phyloP scores from a whole-genome alignment of 2,113 vertebrate genomes.

The Thymallus thymallus region DNA sequence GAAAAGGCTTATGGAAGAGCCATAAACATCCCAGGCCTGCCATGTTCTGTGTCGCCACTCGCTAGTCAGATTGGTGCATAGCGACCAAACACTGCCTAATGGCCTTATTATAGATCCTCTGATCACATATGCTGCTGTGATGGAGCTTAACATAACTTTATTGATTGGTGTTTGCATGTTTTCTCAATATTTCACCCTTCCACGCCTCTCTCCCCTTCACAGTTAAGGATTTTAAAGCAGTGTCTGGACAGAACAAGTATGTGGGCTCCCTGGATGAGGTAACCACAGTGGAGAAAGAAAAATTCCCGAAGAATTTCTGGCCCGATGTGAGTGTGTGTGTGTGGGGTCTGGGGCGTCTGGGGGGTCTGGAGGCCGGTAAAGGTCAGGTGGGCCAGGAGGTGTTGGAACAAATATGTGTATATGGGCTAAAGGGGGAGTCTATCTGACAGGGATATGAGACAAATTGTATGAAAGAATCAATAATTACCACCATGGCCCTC shows the following conservation, averaged over 20 bases:
- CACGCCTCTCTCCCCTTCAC: constrained; percentile 19
- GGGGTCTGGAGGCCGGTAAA: no score
- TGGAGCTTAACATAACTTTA: constrained; percentile 78
- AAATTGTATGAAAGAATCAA: constrained; percentile 66
- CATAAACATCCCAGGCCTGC: constrained; percentile 74
- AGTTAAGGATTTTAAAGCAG: constrained; percentile 73
- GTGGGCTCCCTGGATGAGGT: constrained; percentile 66
- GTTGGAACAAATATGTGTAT: constrained; percentile 58
- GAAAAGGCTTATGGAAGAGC: constrained; percentile 75
- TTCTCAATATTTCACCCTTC: constrained; percentile 67
- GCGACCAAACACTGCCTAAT: constrained; percentile 64
- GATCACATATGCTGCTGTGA: constrained; percentile 65
- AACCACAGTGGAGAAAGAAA: constrained; percentile 74
- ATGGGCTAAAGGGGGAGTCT: constrained; percentile 45
- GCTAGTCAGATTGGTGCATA: constrained; percentile 52
- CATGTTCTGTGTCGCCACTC: constrained; percentile 51
- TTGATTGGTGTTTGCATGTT: constrained; percentile 79
- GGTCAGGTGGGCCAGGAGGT: constrained; percentile 40
- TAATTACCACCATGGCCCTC: constrained; percentile 58
- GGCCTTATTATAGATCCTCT: constrained; percentile 72
- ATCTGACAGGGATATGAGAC: constrained; percentile 67
- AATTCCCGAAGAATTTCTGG: constrained; percentile 78
- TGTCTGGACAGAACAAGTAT: constrained; percentile 66
- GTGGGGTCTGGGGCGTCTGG: not conserved
- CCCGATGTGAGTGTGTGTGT: constrained; percentile 71